Evolutionary conservation across 2,888 invertebrate genomes (phyloP).

Genomic region (Unio pictorum): DNA sequence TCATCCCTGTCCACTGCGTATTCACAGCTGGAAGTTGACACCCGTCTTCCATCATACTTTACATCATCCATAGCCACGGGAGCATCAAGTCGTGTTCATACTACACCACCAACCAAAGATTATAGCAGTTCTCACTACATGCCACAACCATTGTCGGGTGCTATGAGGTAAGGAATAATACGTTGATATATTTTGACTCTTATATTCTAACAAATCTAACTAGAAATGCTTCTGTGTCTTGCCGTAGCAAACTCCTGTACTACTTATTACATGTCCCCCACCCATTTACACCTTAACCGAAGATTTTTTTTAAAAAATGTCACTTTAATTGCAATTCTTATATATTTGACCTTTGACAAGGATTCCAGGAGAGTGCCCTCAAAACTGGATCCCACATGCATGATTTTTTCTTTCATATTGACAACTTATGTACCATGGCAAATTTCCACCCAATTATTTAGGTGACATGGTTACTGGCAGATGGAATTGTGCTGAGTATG

Average conservation of each 20-base stretch:
- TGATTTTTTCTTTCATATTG: too few species aligned
- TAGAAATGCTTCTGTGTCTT: neutral
- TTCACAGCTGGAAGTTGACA: slow-evolving; percentile 8
- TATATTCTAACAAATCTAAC: slow-evolving; percentile 3
- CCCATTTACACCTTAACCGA: neutral
- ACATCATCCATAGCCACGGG: slow-evolving; percentile 9
- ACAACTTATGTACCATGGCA: too few species aligned
- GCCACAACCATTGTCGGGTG: slow-evolving; percentile 40
- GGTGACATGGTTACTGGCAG: too few species aligned
- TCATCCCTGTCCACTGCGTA: slow-evolving; percentile 3
- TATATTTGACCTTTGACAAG: too few species aligned
- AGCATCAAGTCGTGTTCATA: slow-evolving; percentile 19
- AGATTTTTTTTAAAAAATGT: neutral
- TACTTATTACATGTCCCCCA: slow-evolving; percentile 1
- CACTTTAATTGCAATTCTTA: too few species aligned
- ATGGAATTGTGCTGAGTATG: too few species aligned
- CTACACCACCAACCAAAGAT: slow-evolving; percentile 54
- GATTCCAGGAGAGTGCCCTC: too few species aligned
- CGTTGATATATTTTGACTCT: neutral
- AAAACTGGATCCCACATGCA: too few species aligned
- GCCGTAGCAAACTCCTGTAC: slow-evolving; percentile 5
- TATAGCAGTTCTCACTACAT: slow-evolving; percentile 29
- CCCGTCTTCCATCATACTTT: slow-evolving; percentile 25
- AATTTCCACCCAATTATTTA: too few species aligned
- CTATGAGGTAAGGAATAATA: slow-evolving; percentile 43